Percentiles rank a stretch among this genome's conserved stretches.
Evolutionary conservation across 1,140 invertebrate species (phyloP).

Genomic region (Papilio machaon): DNA sequence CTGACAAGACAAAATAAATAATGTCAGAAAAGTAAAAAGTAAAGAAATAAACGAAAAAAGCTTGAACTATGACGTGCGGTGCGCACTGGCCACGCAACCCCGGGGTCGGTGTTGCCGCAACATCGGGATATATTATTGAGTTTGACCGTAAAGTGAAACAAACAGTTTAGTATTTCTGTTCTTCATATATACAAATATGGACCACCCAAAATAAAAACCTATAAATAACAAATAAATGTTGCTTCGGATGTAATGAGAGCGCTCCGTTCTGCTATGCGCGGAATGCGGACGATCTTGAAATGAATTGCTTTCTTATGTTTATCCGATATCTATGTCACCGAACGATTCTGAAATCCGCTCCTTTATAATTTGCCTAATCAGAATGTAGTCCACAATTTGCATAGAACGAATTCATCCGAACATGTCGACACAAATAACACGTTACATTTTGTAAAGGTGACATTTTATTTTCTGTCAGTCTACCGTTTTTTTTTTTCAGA

Average conservation of each 20-base stretch:
- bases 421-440: too few species aligned
- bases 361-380: neutral
- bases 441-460: too few species aligned
- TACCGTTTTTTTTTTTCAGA: too few species aligned
- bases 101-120: too few species aligned
- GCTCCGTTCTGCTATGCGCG: neutral
- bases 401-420: too few species aligned
- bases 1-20: too few species aligned
- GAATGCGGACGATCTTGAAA: conserved; percentile 14
- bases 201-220: conserved; percentile 3
- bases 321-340: neutral
- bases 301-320: conserved; percentile 17
- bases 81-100: too few species aligned
- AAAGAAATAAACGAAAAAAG: too few species aligned
- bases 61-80: too few species aligned
- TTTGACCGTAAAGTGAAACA: neutral
- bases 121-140: neutral
- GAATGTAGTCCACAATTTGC: neutral
- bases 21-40: too few species aligned
- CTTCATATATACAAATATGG: neutral
- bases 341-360: neutral
- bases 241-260: conserved; percentile 12
- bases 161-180: neutral
- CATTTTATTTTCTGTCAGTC: too few species aligned
- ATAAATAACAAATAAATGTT: conserved; percentile 1